Conservation (phyloP, 2,113 vertebrate genomes). For the Haplotaxodon microlepis region DNA sequence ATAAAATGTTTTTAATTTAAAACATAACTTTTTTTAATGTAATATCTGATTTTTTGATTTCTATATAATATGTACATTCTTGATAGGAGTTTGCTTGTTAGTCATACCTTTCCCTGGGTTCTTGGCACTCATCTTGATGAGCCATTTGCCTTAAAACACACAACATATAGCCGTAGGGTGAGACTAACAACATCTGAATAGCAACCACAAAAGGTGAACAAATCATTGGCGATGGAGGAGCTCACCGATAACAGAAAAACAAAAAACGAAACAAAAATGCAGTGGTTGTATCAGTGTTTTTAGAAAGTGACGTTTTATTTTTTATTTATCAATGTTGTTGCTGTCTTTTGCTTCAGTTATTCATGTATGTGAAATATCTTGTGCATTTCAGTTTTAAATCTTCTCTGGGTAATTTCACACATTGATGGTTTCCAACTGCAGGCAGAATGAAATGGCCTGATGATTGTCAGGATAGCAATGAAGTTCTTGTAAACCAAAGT, state of each 20-base stretch:
- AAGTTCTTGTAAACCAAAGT: not conserved
- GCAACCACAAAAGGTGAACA: not conserved
- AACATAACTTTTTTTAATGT: rapidly evolving
- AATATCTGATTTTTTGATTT: not conserved
- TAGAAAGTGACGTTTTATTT: not conserved
- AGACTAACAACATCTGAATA: not conserved
- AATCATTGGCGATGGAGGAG: not conserved
- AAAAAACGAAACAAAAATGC: not conserved
- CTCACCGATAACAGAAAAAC: not conserved
- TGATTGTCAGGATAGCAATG: not conserved
- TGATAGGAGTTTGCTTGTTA: not conserved
- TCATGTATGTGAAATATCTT: not conserved
- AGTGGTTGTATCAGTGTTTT: not conserved
- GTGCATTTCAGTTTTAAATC: not conserved
- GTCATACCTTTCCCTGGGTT: not conserved
- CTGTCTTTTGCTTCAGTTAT: not conserved
- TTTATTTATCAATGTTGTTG: not conserved
- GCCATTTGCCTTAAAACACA: not conserved
- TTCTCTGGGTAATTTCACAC: not conserved
- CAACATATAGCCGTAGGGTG: not conserved
- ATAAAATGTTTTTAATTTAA: not conserved
- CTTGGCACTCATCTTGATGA: not conserved
- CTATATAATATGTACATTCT: not conserved
- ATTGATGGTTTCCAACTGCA: not conserved
- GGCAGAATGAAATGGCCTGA: not conserved